Evolutionary conservation across 2,888 invertebrate species (phyloP), one percentile per base, ranked within the genome.

Genomic region (Eumacrocentrus americanus): DNA sequence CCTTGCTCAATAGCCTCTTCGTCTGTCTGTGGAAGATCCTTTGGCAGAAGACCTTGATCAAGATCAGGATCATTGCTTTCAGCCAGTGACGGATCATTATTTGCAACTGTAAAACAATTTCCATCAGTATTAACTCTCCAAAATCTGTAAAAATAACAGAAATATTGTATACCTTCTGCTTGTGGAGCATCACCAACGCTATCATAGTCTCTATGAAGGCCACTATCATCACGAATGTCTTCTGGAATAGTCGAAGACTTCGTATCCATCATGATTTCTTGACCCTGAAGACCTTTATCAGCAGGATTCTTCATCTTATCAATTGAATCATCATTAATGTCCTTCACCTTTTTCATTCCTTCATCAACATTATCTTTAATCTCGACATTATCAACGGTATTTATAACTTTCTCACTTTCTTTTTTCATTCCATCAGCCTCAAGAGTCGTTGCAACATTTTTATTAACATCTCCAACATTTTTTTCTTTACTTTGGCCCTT

Each of bases 241-340:
- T n/a, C n/a, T n/a, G n/a, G n/a, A n/a, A n/a, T n/a, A 29, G 29
- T 29, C 9, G 29, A 29, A 29, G 29, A 9, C 29, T 29, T 29
- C 4, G 29, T 29, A 29, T 29, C n/a, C 29, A 29, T 29, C 29
- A 29, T 29, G 5, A 29, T 6, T 29, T 29, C 9, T 29, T 29
- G 5, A 4, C 29, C 9, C 29, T n/a, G n/a, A n/a, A n/a, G n/a
- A 9, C 9, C 29, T 29, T 11, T 22, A 48, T n/a, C n/a, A n/a
- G n/a, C n/a, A n/a, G n/a, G n/a, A 3, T 29, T 12, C 3, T 53
- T n/a, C 11, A 18, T 42, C 20, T 20, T 1, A 18, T 42, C 42
- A 18, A 9, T 42, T 42, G 9, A 5, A 11, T 59, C 62, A 2
- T 63, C 61, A 35, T 40, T 38, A n/a, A n/a, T n/a, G n/a, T n/a